These are phyloP conservation scores for Aurelia sp. DNA, from an alignment of 30 jellyfish, hydroid and myxozoan genomes.

Conservation along the genomic window DNA sequence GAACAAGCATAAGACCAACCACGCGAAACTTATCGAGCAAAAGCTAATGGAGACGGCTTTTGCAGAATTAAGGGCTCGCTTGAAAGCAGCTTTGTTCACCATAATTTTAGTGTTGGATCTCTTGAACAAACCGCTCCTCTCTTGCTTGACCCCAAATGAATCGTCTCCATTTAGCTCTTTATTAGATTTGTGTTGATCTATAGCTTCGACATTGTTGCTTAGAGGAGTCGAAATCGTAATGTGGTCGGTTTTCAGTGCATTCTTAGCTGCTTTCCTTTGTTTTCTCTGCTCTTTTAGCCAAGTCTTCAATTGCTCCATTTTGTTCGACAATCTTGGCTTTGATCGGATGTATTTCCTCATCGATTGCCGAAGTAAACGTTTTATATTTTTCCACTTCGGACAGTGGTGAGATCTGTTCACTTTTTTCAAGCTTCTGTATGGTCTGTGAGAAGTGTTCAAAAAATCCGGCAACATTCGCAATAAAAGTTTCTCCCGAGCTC, in stretches of 20 bases:
- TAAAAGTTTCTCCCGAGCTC: constrained; percentile 58
- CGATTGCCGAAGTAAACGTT: constrained; percentile 51
- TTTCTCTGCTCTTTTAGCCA: constrained; percentile 66
- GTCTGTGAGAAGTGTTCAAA: constrained; percentile 66
- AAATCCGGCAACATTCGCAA: constrained; percentile 67
- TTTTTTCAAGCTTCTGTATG: constrained; percentile 21
- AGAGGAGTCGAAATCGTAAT: constrained; percentile 25
- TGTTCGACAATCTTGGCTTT: constrained; percentile 54
- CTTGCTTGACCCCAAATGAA: constrained; percentile 46
- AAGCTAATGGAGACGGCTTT: constrained; percentile 20
- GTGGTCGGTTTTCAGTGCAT: not conserved
- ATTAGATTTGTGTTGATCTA: constrained; percentile 1
- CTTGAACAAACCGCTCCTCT: constrained; percentile 43
- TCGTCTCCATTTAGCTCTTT: constrained; percentile 24
- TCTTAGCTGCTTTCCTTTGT: constrained; percentile 44
- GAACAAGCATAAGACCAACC: constrained; percentile 37
- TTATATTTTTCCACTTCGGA: constrained; percentile 63
- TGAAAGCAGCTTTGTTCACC: constrained; percentile 17
- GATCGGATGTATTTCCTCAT: constrained; percentile 70
- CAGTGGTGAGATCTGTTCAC: constrained; percentile 35
- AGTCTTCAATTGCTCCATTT: constrained; percentile 39
- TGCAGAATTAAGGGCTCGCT: constrained; percentile 15
- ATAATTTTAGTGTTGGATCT: constrained; percentile 40
- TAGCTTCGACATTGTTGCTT: constrained; percentile 42
- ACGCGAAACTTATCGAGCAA: constrained; percentile 60